Percentiles rank a stretch among this genome's conserved stretches.
These are phyloP conservation scores for Steinernema hermaphroditum DNA, from an alignment of 2,888 invertebrate species.

Conservation along the genomic window DNA sequence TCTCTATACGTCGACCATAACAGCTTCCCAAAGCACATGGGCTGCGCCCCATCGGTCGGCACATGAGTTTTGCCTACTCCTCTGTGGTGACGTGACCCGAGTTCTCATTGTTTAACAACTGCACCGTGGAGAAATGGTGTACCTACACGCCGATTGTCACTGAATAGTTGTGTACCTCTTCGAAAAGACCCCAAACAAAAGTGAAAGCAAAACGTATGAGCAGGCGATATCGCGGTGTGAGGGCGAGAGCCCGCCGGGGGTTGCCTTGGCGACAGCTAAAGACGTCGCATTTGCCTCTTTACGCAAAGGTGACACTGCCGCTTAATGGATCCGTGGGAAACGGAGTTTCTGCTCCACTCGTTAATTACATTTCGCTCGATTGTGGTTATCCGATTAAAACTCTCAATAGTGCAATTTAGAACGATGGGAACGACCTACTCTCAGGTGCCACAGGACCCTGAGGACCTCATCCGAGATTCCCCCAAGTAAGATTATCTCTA, in stretches of 20 bases:
- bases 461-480: not conserved
- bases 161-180: not conserved
- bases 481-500: constrained; percentile 26
- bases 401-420: not conserved
- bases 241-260: not conserved
- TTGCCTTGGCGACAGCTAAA: constrained; percentile 23
- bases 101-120: too few species aligned
- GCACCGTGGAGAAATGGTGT: too few species aligned
- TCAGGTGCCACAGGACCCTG: constrained; percentile 21
- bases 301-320: not conserved
- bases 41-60: too few species aligned
- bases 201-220: not conserved
- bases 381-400: not conserved
- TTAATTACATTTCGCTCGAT: not conserved
- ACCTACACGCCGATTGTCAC: too few species aligned
- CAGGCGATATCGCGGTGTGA: constrained; percentile 5
- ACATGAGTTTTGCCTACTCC: too few species aligned
- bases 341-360: not conserved
- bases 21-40: too few species aligned
- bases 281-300: not conserved
- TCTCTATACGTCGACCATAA: too few species aligned
- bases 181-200: not conserved
- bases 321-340: not conserved
- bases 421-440: constrained; percentile 23
- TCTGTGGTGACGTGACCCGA: too few species aligned